Evolutionary conservation across 1,140 invertebrate genomes (phyloP).

Genomic region (Sitodiplosis mosellana): DNA sequence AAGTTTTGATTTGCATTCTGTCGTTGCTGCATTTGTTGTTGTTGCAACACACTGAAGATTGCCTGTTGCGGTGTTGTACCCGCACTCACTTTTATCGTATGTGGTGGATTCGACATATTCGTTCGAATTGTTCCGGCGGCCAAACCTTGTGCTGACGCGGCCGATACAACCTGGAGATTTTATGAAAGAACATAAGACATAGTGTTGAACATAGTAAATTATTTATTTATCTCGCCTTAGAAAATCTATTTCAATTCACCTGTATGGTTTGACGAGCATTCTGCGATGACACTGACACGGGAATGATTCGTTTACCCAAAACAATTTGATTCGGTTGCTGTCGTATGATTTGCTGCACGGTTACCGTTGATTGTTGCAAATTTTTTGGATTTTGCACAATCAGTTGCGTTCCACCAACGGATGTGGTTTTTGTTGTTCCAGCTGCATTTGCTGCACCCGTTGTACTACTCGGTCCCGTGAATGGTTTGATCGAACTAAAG

Average conservation of each 20-base stretch:
- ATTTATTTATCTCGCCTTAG: not conserved
- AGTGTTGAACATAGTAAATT: not conserved
- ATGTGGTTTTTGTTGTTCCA: slow-evolving; percentile 4
- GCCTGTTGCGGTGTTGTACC: slow-evolving; percentile 22
- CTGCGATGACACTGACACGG: slow-evolving; percentile 22
- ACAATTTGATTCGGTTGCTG: slow-evolving; percentile 21
- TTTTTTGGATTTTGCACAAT: slow-evolving; percentile 32
- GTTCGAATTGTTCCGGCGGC: slow-evolving; percentile 26
- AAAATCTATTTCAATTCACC: slow-evolving; percentile 11
- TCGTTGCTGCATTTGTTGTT: slow-evolving; percentile 26
- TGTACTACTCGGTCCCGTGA: slow-evolving; percentile 5
- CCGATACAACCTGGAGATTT: slow-evolving; percentile 26
- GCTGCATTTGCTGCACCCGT: slow-evolving; percentile 20
- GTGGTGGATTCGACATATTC: slow-evolving; percentile 12
- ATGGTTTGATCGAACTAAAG: slow-evolving; percentile 1
- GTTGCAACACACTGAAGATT: slow-evolving; percentile 15
- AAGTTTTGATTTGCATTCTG: slow-evolving; percentile 28
- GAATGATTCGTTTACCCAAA: slow-evolving; percentile 20
- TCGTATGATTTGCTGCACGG: slow-evolving; percentile 57
- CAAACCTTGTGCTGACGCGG: slow-evolving; percentile 25
- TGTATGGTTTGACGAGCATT: slow-evolving; percentile 23
- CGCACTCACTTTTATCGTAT: slow-evolving; percentile 27
- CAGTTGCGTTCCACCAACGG: slow-evolving; percentile 16
- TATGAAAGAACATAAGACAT: not conserved
- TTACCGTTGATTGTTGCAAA: slow-evolving; percentile 36